phyloP scores from a whole-genome alignment of 2,888 invertebrate species.

The Mimumesa dahlbomi region DNA sequence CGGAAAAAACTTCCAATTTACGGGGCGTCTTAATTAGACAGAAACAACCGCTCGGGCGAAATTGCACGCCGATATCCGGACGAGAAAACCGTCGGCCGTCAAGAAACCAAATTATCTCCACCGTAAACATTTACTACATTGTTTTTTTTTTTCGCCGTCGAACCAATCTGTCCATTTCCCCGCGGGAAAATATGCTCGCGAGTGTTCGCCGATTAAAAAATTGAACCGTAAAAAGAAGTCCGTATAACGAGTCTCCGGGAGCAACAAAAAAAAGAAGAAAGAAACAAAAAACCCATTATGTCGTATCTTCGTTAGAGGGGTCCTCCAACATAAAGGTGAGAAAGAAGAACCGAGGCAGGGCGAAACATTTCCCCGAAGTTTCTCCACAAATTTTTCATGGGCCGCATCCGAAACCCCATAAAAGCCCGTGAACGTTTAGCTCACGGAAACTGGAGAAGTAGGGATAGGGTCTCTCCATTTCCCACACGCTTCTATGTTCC shows the following conservation, averaged over 20 bases:
- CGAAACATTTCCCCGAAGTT: slow-evolving; percentile 43
- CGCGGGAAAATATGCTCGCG: no score
- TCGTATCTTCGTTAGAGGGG: not conserved
- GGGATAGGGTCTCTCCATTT: slow-evolving; percentile 3
- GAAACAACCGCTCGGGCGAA: slow-evolving; percentile 12
- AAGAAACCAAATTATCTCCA: no score
- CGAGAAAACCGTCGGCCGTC: no score
- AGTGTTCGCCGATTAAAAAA: no score
- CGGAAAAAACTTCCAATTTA: slow-evolving; percentile 29
- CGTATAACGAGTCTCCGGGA: no score
- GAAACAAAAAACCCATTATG: no score
- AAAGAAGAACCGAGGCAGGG: slow-evolving; percentile 4
- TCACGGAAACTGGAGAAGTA: slow-evolving; percentile 13
- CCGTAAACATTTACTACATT: no score
- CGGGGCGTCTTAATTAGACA: slow-evolving; percentile 38
- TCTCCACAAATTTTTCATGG: slow-evolving; percentile 55
- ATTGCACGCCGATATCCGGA: not conserved
- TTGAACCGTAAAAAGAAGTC: not conserved
- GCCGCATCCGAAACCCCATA: slow-evolving; percentile 42
- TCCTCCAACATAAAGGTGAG: not conserved
- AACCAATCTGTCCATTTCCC: no score
- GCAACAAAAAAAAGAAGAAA: not conserved
- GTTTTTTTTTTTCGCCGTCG: no score
- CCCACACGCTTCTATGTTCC: not conserved
- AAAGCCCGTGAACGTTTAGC: slow-evolving; percentile 51